Conservation (phyloP, 2,113 vertebrate genomes). For the Eulacestoma nigropectus region DNA sequence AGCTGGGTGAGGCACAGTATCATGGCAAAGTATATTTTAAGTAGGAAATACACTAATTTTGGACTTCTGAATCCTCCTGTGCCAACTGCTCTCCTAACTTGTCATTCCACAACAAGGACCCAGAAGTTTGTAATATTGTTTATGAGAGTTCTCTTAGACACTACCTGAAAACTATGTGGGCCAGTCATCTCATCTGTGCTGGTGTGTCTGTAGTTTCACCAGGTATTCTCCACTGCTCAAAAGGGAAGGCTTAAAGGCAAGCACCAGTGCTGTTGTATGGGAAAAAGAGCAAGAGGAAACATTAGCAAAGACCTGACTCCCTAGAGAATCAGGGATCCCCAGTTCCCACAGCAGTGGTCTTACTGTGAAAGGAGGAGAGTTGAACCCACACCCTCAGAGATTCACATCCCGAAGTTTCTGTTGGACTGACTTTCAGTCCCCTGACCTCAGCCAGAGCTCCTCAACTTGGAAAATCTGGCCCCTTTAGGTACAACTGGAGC, state of each 20-base stretch:
- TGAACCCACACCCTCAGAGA: background rate
- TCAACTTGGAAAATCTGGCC: background rate
- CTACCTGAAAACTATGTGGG: background rate
- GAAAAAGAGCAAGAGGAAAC: background rate
- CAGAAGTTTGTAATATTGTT: background rate
- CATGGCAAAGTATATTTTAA: background rate
- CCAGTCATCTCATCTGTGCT: background rate
- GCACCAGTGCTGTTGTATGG: background rate
- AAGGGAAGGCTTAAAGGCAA: background rate
- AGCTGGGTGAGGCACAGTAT: background rate
- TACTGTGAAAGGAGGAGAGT: background rate
- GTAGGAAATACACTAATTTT: background rate
- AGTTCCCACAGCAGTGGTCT: background rate
- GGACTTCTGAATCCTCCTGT: background rate
- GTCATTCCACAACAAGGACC: background rate
- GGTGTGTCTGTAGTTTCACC: background rate
- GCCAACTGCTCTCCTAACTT: background rate
- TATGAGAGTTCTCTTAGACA: background rate
- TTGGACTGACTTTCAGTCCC: background rate
- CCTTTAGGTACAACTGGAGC: background rate
- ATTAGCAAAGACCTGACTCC: background rate
- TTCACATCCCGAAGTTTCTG: background rate
- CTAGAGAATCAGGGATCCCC: background rate
- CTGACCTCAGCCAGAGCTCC: background rate
- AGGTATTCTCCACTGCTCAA: background rate